Evolutionary conservation across 1,140 invertebrate genomes (phyloP).

Genomic region (Conus ventricosus): DNA sequence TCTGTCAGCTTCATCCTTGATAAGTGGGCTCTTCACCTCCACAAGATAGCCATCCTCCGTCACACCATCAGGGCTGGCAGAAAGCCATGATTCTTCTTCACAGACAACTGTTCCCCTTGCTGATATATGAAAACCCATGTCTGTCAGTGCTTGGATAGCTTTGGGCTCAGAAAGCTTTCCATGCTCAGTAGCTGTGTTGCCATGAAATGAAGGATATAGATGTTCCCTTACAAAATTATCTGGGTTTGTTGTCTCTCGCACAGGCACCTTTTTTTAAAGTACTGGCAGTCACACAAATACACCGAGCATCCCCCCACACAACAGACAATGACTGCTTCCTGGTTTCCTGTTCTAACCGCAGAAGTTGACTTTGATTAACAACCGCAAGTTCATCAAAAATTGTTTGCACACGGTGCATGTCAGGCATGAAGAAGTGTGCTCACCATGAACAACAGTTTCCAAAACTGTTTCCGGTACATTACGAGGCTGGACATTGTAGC

Average conservation of each 20-base stretch:
- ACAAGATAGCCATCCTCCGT: neutral
- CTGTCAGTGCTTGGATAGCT: neutral
- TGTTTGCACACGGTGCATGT: too few species aligned
- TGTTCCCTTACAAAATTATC: neutral
- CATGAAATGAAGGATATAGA: slow-evolving; percentile 4
- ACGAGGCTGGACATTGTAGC: neutral
- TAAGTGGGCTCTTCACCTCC: neutral
- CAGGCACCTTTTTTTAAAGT: neutral
- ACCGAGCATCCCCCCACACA: neutral
- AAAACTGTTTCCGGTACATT: neutral
- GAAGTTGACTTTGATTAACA: neutral
- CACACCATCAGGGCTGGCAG: slow-evolving; percentile 29
- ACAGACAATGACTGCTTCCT: neutral
- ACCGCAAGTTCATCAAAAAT: too few species aligned
- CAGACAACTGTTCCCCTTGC: neutral
- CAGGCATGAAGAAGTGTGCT: neutral
- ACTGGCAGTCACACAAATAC: neutral
- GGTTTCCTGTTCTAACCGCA: neutral
- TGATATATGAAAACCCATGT: neutral
- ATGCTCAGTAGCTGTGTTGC: slow-evolving; percentile 1
- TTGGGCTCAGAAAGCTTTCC: slow-evolving; percentile 6
- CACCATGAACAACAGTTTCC: neutral
- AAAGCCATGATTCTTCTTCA: slow-evolving; percentile 14
- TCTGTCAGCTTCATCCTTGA: neutral
- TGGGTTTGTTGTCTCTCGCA: neutral